phyloP scores from a whole-genome alignment of 2,113 vertebrate species.

The Ancistrus triradiatus region DNA sequence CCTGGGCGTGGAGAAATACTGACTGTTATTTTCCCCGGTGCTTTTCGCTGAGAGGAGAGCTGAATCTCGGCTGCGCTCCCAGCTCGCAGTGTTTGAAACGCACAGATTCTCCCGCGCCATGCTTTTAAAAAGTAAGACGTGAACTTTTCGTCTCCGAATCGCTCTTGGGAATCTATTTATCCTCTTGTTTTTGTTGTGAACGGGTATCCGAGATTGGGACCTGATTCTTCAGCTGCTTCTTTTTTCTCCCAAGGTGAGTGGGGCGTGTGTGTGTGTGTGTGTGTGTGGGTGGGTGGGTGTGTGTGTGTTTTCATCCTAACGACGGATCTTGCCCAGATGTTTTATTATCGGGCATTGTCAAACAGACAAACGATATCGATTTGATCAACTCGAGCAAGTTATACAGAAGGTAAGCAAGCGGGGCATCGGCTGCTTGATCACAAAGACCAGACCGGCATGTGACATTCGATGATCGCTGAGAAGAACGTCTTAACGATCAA shows the following conservation, averaged over 20 bases:
- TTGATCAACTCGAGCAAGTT: too few species aligned
- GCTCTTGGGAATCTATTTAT: slow-evolving; percentile 50
- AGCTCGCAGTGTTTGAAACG: slow-evolving; percentile 1
- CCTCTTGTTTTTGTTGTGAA: slow-evolving; percentile 11
- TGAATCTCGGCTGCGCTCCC: background rate
- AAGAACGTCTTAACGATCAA: too few species aligned
- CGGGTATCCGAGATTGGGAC: slow-evolving; percentile 37
- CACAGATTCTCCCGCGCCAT: background rate
- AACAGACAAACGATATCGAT: too few species aligned
- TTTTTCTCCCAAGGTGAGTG: slow-evolving; percentile 66
- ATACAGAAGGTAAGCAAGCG: too few species aligned
- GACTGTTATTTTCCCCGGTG: slow-evolving; percentile 40
- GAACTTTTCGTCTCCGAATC: slow-evolving; percentile 52
- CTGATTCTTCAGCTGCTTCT: slow-evolving; percentile 39
- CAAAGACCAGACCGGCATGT: too few species aligned
- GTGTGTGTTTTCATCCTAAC: too few species aligned
- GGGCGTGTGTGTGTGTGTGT: slow-evolving; percentile 14
- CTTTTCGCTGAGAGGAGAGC: slow-evolving; percentile 41
- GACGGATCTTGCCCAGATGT: too few species aligned
- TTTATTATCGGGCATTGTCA: too few species aligned
- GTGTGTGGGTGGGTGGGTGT: too few species aligned
- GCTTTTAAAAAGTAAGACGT: slow-evolving; percentile 54
- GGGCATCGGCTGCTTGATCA: too few species aligned
- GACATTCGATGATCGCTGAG: too few species aligned
- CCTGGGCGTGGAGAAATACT: slow-evolving; percentile 72